Evolutionary conservation across 2,113 vertebrate species (phyloP), one percentile per base, ranked within the genome.

Genomic region (Hippocampus zosterae): DNA sequence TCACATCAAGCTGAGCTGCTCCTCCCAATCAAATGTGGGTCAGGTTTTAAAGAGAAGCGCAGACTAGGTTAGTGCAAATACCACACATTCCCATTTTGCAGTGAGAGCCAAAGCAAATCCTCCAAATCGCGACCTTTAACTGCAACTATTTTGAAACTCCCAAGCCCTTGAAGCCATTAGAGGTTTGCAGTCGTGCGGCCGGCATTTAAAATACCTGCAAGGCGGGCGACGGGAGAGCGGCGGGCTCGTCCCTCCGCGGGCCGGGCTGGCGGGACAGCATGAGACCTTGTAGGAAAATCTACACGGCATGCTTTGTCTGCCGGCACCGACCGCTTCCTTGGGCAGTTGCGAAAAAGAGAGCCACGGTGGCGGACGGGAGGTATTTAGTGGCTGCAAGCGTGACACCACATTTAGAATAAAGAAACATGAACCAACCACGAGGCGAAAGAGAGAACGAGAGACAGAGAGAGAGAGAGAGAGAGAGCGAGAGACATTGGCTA

Each of bases 281-380:
- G 77, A 69, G 0, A 75, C 71, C n/a, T 73, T 77, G 72, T 75
- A 86, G 70, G 82, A 80, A 37, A 86, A 84, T 2, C 83, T 84
- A 77, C 83, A 88, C 56, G 76, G 85, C 87, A 90, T 90, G 75
- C 48, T 61, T 56, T 27, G n/a, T 19, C 46, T 19, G 29, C 9
- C n/a, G 41, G 44, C 46, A 8, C 50, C 19, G 52, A 16, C 67
- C 2, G 64, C 48, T 37, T 44, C 69, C 3, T 37, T 1, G 55
- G 25, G 74, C 8, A 29, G 44, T 48, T 25, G 55, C 23, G 21
- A 21, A 55, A 60, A 5, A 73, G 25, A 67, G 42, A 53, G 50
- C 10, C 37, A 25, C 33, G 13, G 53, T 21, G 18, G 21, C 12
- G 21, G 2, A 66, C 52, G 7, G 33, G 73, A 42, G 68, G 12